phyloP scores from a whole-genome alignment of 2,797 vertebrate genomes.

The Pyrocephalus nanus region DNA sequence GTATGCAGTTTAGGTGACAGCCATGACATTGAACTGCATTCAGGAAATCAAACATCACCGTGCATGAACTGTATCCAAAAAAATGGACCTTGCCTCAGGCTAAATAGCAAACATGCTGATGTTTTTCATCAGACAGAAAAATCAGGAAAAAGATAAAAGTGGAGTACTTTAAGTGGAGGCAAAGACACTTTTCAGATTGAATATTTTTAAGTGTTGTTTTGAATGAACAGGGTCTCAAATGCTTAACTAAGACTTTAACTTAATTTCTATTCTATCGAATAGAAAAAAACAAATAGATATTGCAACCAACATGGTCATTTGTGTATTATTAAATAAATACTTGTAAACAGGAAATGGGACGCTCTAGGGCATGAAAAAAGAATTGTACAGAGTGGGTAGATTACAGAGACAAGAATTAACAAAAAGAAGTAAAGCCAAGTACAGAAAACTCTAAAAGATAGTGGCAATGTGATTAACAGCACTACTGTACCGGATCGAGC shows the following conservation, averaged over 20 bases:
- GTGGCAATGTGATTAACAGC: not conserved
- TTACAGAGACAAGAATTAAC: not conserved
- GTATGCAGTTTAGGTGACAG: not conserved
- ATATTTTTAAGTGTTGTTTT: not conserved
- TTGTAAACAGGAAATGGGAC: not conserved
- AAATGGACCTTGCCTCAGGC: not conserved
- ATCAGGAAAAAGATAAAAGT: not conserved
- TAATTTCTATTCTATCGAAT: not conserved
- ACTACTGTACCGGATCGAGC: constrained; percentile 88
- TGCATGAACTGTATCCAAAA: not conserved
- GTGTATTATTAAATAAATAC: not conserved
- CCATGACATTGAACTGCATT: not conserved
- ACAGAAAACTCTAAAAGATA: not conserved
- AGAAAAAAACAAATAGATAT: not conserved
- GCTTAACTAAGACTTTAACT: not conserved
- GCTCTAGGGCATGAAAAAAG: not conserved
- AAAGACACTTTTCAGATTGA: not conserved
- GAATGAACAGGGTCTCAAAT: not conserved
- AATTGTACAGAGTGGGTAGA: accelerated
- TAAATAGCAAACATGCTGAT: not conserved
- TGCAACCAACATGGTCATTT: not conserved
- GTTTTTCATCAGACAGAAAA: not conserved
- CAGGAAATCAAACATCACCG: not conserved
- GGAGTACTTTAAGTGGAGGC: not conserved
- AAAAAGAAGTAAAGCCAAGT: not conserved